phyloP scores from a whole-genome alignment of 2,113 vertebrate genomes.

The Cyanocitta stelleri region DNA sequence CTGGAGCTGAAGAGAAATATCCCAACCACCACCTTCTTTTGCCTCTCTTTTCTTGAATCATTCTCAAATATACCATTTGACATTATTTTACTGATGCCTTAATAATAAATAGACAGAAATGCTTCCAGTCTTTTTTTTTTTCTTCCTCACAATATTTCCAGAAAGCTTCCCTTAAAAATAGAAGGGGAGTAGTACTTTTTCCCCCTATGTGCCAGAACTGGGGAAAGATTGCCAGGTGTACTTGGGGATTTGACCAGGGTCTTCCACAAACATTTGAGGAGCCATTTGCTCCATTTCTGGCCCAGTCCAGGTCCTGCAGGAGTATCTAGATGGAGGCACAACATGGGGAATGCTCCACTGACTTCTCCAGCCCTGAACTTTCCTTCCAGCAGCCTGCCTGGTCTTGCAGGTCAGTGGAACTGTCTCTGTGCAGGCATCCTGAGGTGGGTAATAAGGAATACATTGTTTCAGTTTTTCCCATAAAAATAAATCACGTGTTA shows the following conservation, averaged over 20 bases:
- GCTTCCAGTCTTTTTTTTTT: fast-evolving
- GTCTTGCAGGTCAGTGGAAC: not conserved
- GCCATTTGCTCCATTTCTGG: not conserved
- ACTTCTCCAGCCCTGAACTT: not conserved
- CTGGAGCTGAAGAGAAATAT: not conserved
- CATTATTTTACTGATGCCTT: not conserved
- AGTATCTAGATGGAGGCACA: not conserved
- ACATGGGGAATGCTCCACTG: not conserved
- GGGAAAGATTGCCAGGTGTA: not conserved
- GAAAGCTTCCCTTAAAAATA: not conserved
- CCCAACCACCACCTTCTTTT: not conserved
- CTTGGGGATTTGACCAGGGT: not conserved
- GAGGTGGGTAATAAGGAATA: not conserved
- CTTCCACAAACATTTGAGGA: not conserved
- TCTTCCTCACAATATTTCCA: not conserved
- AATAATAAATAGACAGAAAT: not conserved
- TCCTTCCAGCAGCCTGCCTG: not conserved
- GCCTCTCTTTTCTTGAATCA: not conserved
- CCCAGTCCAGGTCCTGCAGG: not conserved
- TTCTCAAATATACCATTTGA: not conserved
- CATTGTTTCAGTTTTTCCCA: not conserved
- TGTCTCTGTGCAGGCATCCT: not conserved
- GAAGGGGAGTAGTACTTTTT: not conserved
- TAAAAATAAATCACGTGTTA: not conserved
- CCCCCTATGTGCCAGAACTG: not conserved